Base-by-base conservation (phyloP, 2,797 vertebrate genomes). In the Poeciliopsis turneri region DNA sequence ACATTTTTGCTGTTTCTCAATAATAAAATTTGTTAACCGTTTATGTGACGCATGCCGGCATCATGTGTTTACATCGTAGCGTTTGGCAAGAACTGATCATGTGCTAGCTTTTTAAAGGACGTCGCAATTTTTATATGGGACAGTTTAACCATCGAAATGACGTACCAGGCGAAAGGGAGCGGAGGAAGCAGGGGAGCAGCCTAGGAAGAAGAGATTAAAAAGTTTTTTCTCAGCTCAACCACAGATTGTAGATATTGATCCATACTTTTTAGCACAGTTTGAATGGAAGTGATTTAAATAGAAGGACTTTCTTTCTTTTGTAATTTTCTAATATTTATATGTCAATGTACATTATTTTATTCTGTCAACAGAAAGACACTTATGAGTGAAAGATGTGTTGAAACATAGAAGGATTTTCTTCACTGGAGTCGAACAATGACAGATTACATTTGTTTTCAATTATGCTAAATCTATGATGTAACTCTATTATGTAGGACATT, bases 401-500 rank as follows among this genome's bases (percentile, higher is more conserved):
- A 49, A 36, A 36, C 10, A 23, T 12, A 15, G 20, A 69, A n/a
- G 41, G 25, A 45, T 28, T 45, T 43, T 23, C 39, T 39, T 68
- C 9, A 68, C 20, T 5, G 64, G 20, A 68, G 36, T 69, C 10
- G 12, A 68, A 6, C 20, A 41, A 23, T 41, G 36, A 43, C 25
- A 43, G 66, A 69, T 23, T 41, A 2, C 36, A 43, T 69, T 69
- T 25, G 23, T 66, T 46, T 36, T 68, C 4, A 69, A 16, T 47
- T 61, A 73, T 47, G 30, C 33, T 28, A 33, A 78, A 78, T 33
- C 36, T 75, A 25, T 30, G 33, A 72, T 46, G 7, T 2, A 36
- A 79, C 23, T 25, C 13, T 45, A 36, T 68, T 72, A 5, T 23
- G 55, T 23, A 43, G 59, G 15, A 76, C 77, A 78, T 78, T 30